A percentile compares a stretch with the other conserved stretches of the same genome.
phyloP scores from a whole-genome alignment of 2,888 invertebrate genomes.

The Dryomyza anilis region DNA sequence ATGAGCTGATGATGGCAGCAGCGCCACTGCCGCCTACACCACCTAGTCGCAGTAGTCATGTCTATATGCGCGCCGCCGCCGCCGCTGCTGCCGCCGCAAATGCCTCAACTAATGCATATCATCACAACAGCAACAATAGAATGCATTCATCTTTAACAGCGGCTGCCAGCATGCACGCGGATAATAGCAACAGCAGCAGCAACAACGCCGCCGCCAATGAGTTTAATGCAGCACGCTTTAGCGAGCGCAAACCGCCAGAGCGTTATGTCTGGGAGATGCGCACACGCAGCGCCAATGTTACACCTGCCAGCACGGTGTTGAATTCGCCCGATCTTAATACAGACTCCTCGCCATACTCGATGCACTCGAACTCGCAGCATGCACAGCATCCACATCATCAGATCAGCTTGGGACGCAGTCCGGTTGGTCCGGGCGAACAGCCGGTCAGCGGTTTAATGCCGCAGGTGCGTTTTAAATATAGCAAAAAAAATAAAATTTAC shows the following conservation, averaged over 20 bases:
- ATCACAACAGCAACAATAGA: constrained; percentile 39
- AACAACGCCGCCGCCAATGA: constrained; percentile 1
- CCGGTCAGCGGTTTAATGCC: constrained; percentile 44
- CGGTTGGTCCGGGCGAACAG: constrained; percentile 53
- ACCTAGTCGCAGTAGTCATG: not conserved
- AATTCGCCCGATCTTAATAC: constrained; percentile 59
- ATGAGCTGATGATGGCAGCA: constrained; percentile 32
- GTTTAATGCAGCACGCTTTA: constrained; percentile 1
- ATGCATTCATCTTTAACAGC: constrained; percentile 21
- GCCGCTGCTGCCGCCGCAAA: constrained; percentile 29
- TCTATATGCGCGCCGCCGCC: not conserved
- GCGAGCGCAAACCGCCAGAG: constrained; percentile 47
- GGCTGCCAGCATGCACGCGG: not conserved
- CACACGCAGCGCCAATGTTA: constrained; percentile 57
- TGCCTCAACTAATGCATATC: constrained; percentile 37
- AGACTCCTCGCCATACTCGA: constrained; percentile 50
- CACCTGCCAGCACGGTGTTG: constrained; percentile 59
- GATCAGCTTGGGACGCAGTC: constrained; percentile 59
- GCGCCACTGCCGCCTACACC: constrained; percentile 4
- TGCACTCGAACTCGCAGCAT: constrained; percentile 43
- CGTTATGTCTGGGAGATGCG: constrained; percentile 61
- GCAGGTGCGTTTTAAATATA: constrained; percentile 40
- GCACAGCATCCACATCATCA: constrained; percentile 53
- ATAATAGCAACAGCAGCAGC: constrained; percentile 1
- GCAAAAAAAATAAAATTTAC: not conserved